Base-by-base conservation (phyloP, 2,797 vertebrate species). In the Poeciliopsis presidionis region DNA sequence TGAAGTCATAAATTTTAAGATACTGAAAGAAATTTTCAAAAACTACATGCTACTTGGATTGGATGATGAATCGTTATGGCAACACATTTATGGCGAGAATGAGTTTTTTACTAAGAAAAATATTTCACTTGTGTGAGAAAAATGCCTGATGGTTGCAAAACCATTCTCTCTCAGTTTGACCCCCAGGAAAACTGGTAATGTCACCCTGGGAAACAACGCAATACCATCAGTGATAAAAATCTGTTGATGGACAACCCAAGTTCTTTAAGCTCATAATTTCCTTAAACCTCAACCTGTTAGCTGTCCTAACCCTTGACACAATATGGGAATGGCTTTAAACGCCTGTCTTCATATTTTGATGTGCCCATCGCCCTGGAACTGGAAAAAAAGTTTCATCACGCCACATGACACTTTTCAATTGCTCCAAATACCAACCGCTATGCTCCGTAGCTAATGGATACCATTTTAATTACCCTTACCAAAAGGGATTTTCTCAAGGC, bases 321-420 rank as follows among this genome's bases (percentile, higher is more conserved):
- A 51, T 53, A 28, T 47, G 7, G 20, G 71, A 18, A 63, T 30
- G n/a, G 28, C 73, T 46, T 74, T 18, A 61, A 55, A 20, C 14
- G 25, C 53, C 14, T 11, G 18, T n/a, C 25, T 33, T 47, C 57
- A 13, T 22, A 20, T 63, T 36, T 13, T 67, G 43, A 65, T 25
- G n/a, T 33, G 6, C 57, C 30, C 30, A n/a, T 18, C 3, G 7
- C 11, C 22, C 59, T 49, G 46, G 30, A 39, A 61, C 30, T 70
- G 45, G 46, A 65, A 47, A 25, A 65, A 75, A 9, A 12, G 12
- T 36, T 36, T 49, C 74, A 76, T 67, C 45, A 18, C 46, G 47
- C 59, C 74, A 67, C 59, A 67, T 76, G 59, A 75, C 74, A 46
- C 30, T 63, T 63, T 75, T 63, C 57, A 63, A 36, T 36, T 39